phyloP scores from a whole-genome alignment of 2,797 vertebrate species.

The Sorex maritimensis region DNA sequence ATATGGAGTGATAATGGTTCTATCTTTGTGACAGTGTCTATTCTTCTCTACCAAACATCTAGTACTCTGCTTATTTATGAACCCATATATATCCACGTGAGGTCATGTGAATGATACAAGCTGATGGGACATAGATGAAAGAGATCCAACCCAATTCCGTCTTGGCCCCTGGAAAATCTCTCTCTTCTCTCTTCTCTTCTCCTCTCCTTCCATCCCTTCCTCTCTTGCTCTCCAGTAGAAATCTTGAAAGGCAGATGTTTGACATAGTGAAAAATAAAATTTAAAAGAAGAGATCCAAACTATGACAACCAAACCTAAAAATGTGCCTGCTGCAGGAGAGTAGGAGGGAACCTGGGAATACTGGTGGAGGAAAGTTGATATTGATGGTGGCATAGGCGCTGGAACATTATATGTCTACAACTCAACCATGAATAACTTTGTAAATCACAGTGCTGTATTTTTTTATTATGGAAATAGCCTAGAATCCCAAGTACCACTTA shows the following conservation, averaged over 20 bases:
- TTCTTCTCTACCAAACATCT: not conserved
- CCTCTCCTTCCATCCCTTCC: not conserved
- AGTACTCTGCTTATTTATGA: not conserved
- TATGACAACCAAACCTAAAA: too few species aligned
- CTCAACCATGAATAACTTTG: too few species aligned
- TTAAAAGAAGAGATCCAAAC: too few species aligned
- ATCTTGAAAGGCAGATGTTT: not conserved
- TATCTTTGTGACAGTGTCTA: not conserved
- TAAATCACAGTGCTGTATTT: too few species aligned
- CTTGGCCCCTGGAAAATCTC: not conserved
- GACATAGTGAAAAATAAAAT: not conserved
- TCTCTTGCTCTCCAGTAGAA: not conserved
- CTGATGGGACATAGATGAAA: not conserved
- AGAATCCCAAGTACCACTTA: conserved; percentile 10
- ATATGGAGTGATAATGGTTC: conserved; percentile 3
- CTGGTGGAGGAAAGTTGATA: too few species aligned
- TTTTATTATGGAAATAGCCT: not conserved
- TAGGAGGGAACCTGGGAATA: too few species aligned
- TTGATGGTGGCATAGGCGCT: too few species aligned
- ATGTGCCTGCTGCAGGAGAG: too few species aligned
- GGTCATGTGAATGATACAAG: not conserved
- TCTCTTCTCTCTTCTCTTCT: not conserved
- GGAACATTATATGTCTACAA: too few species aligned
- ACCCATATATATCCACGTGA: not conserved
- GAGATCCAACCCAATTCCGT: not conserved